Evolutionary conservation across 2,797 vertebrate genomes (phyloP).

Genomic region (Ammospiza maritima): DNA sequence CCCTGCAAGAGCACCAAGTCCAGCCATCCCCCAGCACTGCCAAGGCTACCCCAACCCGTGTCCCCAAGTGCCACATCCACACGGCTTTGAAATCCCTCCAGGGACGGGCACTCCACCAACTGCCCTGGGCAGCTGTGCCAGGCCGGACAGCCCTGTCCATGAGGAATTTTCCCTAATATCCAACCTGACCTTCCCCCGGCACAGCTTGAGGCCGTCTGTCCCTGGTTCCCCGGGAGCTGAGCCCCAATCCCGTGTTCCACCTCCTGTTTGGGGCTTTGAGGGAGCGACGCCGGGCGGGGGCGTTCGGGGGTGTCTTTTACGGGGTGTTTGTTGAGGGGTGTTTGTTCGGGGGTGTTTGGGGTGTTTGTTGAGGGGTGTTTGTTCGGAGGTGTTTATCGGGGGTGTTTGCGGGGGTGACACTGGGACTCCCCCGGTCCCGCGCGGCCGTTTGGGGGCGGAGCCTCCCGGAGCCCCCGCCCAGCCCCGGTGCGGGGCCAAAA

Average conservation of each 20-base stretch:
- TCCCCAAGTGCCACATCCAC: not conserved
- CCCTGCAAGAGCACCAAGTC: too few species aligned
- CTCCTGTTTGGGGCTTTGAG: too few species aligned
- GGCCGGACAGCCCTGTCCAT: not conserved
- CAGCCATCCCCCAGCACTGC: not conserved
- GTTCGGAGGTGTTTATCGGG: too few species aligned
- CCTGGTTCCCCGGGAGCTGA: not conserved
- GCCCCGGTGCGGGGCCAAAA: not conserved
- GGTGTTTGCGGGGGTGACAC: too few species aligned
- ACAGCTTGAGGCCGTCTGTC: rapidly evolving
- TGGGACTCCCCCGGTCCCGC: too few species aligned
- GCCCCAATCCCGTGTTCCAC: not conserved
- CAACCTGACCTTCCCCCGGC: not conserved
- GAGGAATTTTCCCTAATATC: not conserved
- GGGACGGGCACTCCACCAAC: rapidly evolving
- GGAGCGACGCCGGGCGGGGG: not conserved
- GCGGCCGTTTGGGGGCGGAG: not conserved
- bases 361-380: too few species aligned
- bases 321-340: too few species aligned
- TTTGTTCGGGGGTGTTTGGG: not conserved
- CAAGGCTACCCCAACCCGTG: rapidly evolving
- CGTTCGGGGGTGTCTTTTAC: too few species aligned
- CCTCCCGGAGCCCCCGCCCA: not conserved
- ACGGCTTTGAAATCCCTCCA: not conserved
- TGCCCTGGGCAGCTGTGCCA: not conserved